Evolutionary conservation across 1,140 invertebrate genomes (phyloP), one percentile per base, ranked within the genome.

Genomic region (Lepidotrigona ventralis): DNA sequence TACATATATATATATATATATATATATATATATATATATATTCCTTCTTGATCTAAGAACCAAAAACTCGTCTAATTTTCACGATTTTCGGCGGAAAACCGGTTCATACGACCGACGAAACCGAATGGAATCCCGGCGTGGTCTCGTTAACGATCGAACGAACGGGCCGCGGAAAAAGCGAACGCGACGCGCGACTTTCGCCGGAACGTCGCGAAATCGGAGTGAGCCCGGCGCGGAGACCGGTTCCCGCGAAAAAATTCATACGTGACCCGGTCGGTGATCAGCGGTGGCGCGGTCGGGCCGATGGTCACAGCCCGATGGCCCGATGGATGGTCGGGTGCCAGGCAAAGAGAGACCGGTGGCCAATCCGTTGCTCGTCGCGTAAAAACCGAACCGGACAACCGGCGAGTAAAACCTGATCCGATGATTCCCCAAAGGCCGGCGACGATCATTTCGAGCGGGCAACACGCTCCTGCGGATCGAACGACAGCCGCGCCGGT

Each of bases 241-340:
- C 89, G 86, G 89, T 90, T 90, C 64, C 70, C 79, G 85, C 88
- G 89, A 88, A 90, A 90, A 90, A 90, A 88, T 90, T 89, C 87
- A 90, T 90, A 90, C 88, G 88, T 89, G 89, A 90, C 89, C 89
- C 84, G 85, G 63, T 82, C 74, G 39, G 71, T 85, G 87, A 87
- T 88, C 86, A 79, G 75, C 79, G 83, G 69, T 84, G 79, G 86
- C 71, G 86, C 79, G 82, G 82, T 78, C 69, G 78, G 64, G 85
- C 54, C 39, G 39, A 39, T 39, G 39, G 84, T 84, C 84, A 29
- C 29, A 74, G 69, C 71, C 82, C 39, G 39, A 74, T 64, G 76
- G 64, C 69, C 83, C 82, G 56, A 8, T 79, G 77, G 83, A 81
- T 46, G 39, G 39, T 81, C 78, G 83, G 86, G 84, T 88, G 83